These are phyloP conservation scores for Agelastica alni DNA, from an alignment of 2,888 invertebrate species.

Conservation along the genomic window DNA sequence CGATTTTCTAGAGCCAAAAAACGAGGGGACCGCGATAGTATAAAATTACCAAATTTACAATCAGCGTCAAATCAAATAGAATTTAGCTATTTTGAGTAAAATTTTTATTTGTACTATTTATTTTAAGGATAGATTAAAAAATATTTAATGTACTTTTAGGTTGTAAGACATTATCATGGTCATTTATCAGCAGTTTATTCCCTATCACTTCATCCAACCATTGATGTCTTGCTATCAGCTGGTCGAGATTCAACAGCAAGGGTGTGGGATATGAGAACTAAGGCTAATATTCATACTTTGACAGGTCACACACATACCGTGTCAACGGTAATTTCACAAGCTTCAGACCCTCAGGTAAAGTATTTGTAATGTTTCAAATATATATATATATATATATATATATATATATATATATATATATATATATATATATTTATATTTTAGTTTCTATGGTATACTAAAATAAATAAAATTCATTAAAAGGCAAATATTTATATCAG, in stretches of 20 bases:
- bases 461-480: neutral
- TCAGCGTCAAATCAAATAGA: no score
- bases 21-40: no score
- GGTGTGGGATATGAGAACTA: constrained; percentile 99
- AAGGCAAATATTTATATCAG: no score
- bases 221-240: constrained; percentile 92
- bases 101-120: no score
- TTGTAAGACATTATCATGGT: constrained; percentile 97
- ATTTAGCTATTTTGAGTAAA: no score
- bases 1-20: no score
- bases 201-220: constrained; percentile 89
- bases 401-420: no score
- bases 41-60: no score
- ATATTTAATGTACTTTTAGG: constrained; percentile 57
- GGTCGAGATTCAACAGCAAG: constrained; percentile 95
- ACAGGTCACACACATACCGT: constrained; percentile 97
- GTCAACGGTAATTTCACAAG: constrained; percentile 91
- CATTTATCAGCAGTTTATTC: constrained; percentile 96
- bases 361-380: neutral
- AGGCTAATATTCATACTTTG: constrained; percentile 96
- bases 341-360: constrained; percentile 79
- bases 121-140: no score
- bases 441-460: no score
- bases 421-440: neutral
- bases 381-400: no score